Evolutionary conservation across 2,113 vertebrate species (phyloP), one percentile per base, ranked within the genome.

Genomic region (Albula goreensis): DNA sequence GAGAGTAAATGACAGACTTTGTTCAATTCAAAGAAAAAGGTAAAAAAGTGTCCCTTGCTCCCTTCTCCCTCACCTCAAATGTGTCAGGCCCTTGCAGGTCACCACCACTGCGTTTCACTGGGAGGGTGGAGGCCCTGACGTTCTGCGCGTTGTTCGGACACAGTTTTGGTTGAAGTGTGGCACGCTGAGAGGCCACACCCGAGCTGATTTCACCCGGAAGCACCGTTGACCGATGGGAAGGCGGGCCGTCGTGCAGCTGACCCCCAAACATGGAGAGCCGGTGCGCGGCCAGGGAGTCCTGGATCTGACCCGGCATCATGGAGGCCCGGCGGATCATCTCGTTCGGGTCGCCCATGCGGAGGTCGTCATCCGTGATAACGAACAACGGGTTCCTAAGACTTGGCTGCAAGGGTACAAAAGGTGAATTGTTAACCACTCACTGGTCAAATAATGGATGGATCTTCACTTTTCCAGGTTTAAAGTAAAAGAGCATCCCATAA

Each of bases 241-340:
- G 85, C 56, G 89, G 77, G 1, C 31, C 89, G 88, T 81, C 87
- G 50, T 86, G 85, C 0, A 93, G 83, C 84, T 94, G 95, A 0
- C 93, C 85, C 1, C 94, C 90, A 85, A 96, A 95, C 88, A 97
- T 90, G 50, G 96, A 97, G 87, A 93, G 95, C 0, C 92, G 94
- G 6, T 92, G 84, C 13, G 89, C 92, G 10, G 84, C 0, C 0
- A 90, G 13, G 0, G 93, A 91, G 25, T 97, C 94, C 0, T 90
- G 85, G 0, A 97, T 92, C 93, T 97, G 97, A 0, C 93, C 78
- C 0, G 97, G 96, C 90, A 96, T 94, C 90, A 96, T 92, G 83
- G 96, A 97, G n/a, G 95, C 97, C 0, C 97, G 93, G 0, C 97
- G 94, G 90, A 99, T 93, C 0, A 98, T 99, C 90, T 98, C 98